These are phyloP conservation scores for Drosophila ezoana DNA, from an alignment of 2,888 invertebrate genomes.

Conservation along the genomic window DNA sequence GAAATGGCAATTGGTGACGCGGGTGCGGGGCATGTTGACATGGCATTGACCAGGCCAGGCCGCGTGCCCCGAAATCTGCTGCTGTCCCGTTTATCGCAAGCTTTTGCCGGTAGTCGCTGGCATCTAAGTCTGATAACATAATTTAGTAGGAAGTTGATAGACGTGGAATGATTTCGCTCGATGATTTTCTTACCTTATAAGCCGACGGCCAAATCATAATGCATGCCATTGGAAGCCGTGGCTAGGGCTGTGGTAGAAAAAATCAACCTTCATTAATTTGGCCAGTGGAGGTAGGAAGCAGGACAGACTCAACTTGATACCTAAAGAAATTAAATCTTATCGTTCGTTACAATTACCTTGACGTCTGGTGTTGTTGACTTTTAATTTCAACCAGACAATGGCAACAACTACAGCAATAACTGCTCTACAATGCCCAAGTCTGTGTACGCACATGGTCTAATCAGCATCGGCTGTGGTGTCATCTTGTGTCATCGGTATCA, in stretches of 20 bases:
- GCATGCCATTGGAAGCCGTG: slow-evolving; percentile 62
- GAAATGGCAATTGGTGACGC: slow-evolving; percentile 63
- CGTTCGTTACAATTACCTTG: slow-evolving; percentile 49
- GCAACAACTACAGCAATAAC: slow-evolving; percentile 18
- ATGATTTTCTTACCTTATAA: slow-evolving; percentile 63
- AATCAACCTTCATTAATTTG: slow-evolving; percentile 66
- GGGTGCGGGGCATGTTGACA: slow-evolving; percentile 66
- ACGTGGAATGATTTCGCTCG: slow-evolving; percentile 15
- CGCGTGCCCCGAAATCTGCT: slow-evolving; percentile 18
- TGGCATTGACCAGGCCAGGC: slow-evolving; percentile 49
- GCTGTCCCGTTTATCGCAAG: neutral
- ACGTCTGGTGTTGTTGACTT: slow-evolving; percentile 71
- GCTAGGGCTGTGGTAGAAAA: slow-evolving; percentile 31
- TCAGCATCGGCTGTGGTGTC: slow-evolving; percentile 3
- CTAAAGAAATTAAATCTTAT: slow-evolving; percentile 79
- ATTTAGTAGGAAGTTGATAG: slow-evolving; percentile 34
- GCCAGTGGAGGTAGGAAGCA: slow-evolving; percentile 3
- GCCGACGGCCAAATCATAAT: slow-evolving; percentile 65
- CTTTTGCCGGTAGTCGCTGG: neutral
- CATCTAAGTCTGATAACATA: slow-evolving; percentile 40
- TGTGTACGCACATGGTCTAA: slow-evolving; percentile 42
- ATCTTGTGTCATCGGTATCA: too few species aligned
- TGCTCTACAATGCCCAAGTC: slow-evolving; percentile 2
- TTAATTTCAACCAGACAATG: slow-evolving; percentile 63
- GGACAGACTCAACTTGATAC: slow-evolving; percentile 24